Base-by-base conservation (phyloP, 2,888 invertebrate species). In the Mechanitis mazaeus region DNA sequence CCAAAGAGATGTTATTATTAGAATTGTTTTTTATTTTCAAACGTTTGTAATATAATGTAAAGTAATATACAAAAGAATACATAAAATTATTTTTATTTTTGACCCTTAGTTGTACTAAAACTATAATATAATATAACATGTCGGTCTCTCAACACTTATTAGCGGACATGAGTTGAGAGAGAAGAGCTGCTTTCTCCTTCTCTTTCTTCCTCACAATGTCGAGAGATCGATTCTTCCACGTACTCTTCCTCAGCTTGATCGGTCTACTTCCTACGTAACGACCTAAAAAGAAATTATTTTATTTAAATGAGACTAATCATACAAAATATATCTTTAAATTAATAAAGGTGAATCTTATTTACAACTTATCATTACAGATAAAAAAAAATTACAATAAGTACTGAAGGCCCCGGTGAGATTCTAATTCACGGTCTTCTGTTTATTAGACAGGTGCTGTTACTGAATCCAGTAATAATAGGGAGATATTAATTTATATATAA, bases 201-300 rank as follows among this genome's bases (percentile, higher is more conserved):
- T 97, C 97, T 83, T 99, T 99, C 89, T 97, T 98, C 69, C 96
- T 93, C 0, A 98, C 98, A 0, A 96, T 92, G 70, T 99, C 98
- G 11, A 98, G 91, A 75, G 97, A 96, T 65, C 99, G 92, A 71
- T 96, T 96, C 75, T 95, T 95, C 99, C 99, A 99, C 0, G 95
- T 94, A 78, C 98, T 98, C 88, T 99, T 99, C 33, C 99, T 91
- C 61, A 99, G 87, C 82, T 99, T 99, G 67, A 99, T 99, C 0
- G 99, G 99, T 47, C 99, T 93, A 77, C 98, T 99, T 63, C 99
- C 99, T 0, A 99, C 99, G 83, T 99, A 99, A 63, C 98, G 95
- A 28, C 99, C 97, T 97, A 71, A 64, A 59, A 33, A 50, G n/a
- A 54, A 47, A 50, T 50, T 50, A 46, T 46, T 11, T 46, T 46